Evolutionary conservation across 1,140 invertebrate species (phyloP).

Genomic region (Drosophila subobscura): DNA sequence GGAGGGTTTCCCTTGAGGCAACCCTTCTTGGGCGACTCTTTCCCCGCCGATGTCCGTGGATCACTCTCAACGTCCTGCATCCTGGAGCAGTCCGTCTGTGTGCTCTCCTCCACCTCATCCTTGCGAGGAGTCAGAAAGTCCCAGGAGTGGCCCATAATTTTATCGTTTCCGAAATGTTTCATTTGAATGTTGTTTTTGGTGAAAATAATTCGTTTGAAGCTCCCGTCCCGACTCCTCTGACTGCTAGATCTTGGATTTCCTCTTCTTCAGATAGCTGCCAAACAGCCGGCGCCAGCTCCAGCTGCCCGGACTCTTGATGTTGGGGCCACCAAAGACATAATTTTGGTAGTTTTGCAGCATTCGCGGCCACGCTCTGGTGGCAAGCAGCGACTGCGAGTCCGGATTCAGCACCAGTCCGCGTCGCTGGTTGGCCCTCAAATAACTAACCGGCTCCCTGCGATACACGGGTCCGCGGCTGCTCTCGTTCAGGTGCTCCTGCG

Average conservation of each 20-base stretch:
- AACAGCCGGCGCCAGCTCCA: conserved; percentile 32
- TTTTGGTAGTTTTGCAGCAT: background rate
- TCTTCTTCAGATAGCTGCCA: conserved; percentile 1
- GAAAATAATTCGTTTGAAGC: background rate
- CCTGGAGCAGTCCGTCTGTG: background rate
- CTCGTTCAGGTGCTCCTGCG: background rate
- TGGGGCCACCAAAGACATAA: conserved; percentile 21
- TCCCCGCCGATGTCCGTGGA: too few species aligned
- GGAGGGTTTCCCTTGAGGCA: conserved; percentile 5
- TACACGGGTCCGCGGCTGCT: too few species aligned
- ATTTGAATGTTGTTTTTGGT: conserved; percentile 24
- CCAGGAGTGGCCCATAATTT: conserved; percentile 59
- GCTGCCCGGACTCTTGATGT: background rate
- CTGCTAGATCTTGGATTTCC: background rate
- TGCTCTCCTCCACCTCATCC: background rate
- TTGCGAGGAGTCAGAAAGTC: conserved; percentile 17
- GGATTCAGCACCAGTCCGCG: too few species aligned
- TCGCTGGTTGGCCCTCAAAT: too few species aligned
- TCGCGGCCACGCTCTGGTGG: background rate
- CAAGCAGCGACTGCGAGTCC: background rate
- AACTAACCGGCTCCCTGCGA: too few species aligned
- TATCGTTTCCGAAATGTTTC: conserved; percentile 35
- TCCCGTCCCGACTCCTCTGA: too few species aligned
- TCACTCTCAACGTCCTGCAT: background rate
- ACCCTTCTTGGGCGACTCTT: too few species aligned